Percentiles rank a stretch among this genome's conserved stretches.
Evolutionary conservation across 2,888 invertebrate species (phyloP).

Genomic region (Rhimphoctona megacephalus): DNA sequence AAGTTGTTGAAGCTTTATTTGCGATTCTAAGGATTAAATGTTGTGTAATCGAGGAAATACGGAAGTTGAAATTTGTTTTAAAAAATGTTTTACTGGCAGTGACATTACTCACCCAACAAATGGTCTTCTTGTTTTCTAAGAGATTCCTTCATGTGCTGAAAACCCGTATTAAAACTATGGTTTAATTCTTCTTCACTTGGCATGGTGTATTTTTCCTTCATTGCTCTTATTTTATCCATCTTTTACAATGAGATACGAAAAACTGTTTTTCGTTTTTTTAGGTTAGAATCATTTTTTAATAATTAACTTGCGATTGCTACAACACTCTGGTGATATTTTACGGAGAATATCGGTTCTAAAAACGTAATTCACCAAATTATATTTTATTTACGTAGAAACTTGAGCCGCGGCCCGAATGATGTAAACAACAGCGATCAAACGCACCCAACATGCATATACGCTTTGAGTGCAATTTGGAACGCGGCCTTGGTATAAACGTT

Average conservation of each 20-base stretch:
- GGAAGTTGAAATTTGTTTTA: not conserved
- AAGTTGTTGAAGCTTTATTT: constrained; percentile 45
- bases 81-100: not conserved
- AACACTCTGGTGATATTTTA: not conserved
- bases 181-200: constrained; percentile 44
- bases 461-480: no score
- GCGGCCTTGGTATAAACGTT: no score
- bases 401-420: no score
- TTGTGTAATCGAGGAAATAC: not conserved
- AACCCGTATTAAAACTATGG: not conserved
- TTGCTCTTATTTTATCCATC: constrained; percentile 65
- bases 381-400: not conserved
- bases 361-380: not conserved
- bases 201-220: constrained; percentile 54
- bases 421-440: no score
- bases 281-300: constrained; percentile 8
- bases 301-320: not conserved
- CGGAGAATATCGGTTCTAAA: not conserved
- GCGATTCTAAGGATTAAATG: constrained; percentile 43
- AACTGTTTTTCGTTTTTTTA: not conserved
- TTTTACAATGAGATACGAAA: not conserved
- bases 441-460: no score
- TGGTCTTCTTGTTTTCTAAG: constrained; percentile 49
- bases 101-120: constrained; percentile 47
- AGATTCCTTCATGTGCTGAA: constrained; percentile 34